phyloP scores from a whole-genome alignment of 2,113 vertebrate genomes.

The Ptychochromis oligacanthus region DNA sequence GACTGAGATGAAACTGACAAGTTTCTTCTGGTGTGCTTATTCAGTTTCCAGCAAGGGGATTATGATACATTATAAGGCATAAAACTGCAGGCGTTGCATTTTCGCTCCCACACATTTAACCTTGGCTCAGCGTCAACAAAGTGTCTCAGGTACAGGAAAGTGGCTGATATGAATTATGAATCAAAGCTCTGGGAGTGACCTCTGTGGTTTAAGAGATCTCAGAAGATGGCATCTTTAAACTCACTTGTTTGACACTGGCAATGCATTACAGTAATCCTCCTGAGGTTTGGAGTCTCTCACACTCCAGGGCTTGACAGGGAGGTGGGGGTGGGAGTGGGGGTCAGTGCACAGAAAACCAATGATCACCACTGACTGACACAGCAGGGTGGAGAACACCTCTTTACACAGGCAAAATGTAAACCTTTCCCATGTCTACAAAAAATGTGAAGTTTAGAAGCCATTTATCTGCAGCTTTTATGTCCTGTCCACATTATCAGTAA shows the following conservation, averaged over 20 bases:
- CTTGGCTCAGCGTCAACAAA: conserved; percentile 18
- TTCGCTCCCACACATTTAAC: not conserved
- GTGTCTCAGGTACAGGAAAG: not conserved
- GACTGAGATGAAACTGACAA: not conserved
- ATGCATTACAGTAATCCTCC: conserved; percentile 36
- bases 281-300: not conserved
- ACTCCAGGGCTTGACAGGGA: conserved; percentile 12
- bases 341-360: not conserved
- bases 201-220: conserved; percentile 1
- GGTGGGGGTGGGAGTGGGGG: not conserved
- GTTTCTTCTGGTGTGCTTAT: not conserved
- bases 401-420: not conserved
- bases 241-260: conserved; percentile 46
- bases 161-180: not conserved
- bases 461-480: not conserved
- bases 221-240: conserved; percentile 23
- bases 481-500: not conserved
- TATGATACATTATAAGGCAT: conserved; percentile 1
- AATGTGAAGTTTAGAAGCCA: not conserved
- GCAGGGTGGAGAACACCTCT: not conserved
- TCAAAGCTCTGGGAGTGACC: not conserved
- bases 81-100: conserved; percentile 16
- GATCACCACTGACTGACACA: not conserved
- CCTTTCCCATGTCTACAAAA: not conserved
- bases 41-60: not conserved